Evolutionary conservation across 2,888 invertebrate species (phyloP), one percentile per base, ranked within the genome.

Genomic region (Iselma pallidipennis): DNA sequence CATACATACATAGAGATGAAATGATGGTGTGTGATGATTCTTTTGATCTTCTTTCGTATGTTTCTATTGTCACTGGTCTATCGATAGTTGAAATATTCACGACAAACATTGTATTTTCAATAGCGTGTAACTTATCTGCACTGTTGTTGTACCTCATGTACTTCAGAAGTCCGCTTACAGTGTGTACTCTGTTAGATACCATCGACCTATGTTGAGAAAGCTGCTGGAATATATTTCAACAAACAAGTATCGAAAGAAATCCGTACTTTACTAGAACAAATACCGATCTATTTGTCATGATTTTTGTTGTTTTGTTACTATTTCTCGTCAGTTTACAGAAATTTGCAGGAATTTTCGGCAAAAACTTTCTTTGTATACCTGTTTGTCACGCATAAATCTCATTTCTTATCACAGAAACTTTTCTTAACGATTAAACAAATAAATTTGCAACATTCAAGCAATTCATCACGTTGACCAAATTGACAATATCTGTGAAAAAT

Each of bases 111-210:
- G 50, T 37, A 50, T 60, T 60, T 51, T 48, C 45, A 57, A 61
- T 64, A 57, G 61, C 64, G 64, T 64, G 64, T 58, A 52, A 64
- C 45, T 55, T 64, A 64, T 64, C 64, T 61, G 57, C 58, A 64
- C 55, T 64, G 45, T 45, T 45, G 45, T 45, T 60, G 60, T 60
- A 54, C 63, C 31, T 50, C 16, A 48, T 58, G 63, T 63, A 54
- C 37, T 50, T 55, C 63, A 51, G 57, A 37, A 57, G 63, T 53
- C 53, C 54, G 54, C 57, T 59, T 29, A 26, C 37, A 54, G 37
- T 54, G 25, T 42, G 37, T n/a, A n/a, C 45, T 59, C 54, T 49
- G 52, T 50, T 55, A 48, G 64, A 64, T 64, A 64, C 48, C 64
- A 64, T 64, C 64, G 59, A 64, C 54, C 58, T 57, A 64, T 64